Percentiles rank a stretch among this genome's conserved stretches.
Evolutionary conservation across 2,113 vertebrate species (phyloP).

Genomic region (Catharus fuscescens): DNA sequence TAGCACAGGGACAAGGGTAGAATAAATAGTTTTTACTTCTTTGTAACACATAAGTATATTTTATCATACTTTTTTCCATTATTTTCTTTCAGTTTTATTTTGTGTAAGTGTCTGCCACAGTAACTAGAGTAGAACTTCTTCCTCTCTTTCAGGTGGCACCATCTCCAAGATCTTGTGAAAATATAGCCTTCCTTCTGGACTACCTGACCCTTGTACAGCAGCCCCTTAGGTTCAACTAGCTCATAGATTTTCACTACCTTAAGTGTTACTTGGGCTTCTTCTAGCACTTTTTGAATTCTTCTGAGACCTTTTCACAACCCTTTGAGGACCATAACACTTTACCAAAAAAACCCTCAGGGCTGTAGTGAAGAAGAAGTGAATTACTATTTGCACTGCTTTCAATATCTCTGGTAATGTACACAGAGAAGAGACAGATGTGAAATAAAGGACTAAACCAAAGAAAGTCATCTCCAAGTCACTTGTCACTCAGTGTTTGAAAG

Average conservation of each 20-base stretch:
- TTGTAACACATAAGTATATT: background rate
- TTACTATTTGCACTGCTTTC: background rate
- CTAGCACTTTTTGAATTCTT: background rate
- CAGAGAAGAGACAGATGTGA: background rate
- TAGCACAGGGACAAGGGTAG: rapidly evolving
- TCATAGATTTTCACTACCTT: background rate
- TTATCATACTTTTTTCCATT: background rate
- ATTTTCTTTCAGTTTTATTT: background rate
- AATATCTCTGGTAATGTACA: background rate
- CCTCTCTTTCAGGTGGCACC: background rate
- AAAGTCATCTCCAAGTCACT: rapidly evolving
- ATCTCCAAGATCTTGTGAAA: background rate
- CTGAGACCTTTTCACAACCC: background rate
- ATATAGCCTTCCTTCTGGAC: background rate
- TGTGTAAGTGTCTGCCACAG: background rate
- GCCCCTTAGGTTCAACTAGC: background rate
- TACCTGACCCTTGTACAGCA: background rate
- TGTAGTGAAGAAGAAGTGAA: background rate
- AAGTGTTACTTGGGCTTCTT: background rate
- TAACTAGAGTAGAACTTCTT: background rate
- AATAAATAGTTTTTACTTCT: background rate
- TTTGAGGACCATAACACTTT: background rate
- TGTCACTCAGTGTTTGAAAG: background rate
- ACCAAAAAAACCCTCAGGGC: background rate
- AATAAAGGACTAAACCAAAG: background rate